phyloP scores from a whole-genome alignment of 2,113 vertebrate species.

The Amia ocellicauda region DNA sequence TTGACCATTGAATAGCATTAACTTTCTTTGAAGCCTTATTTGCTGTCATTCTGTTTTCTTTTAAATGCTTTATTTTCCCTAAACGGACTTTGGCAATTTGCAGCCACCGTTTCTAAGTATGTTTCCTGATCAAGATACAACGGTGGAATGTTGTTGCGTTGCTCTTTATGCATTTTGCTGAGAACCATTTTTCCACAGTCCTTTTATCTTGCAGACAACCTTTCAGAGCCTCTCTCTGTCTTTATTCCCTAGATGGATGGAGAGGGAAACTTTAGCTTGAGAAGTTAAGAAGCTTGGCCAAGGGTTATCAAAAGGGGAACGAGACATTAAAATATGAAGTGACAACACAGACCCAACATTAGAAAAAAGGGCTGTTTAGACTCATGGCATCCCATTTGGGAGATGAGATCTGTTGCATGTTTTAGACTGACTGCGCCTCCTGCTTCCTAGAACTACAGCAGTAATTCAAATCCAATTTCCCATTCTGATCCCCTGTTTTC shows the following conservation, averaged over 20 bases:
- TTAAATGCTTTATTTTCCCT: no score
- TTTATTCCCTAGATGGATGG: not conserved
- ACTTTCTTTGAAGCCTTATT: no score
- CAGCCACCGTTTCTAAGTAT: no score
- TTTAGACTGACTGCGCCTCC: not conserved
- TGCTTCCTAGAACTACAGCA: constrained; percentile 7
- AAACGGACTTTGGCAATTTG: no score
- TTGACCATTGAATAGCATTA: no score
- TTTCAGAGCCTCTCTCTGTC: no score
- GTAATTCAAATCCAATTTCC: constrained; percentile 18
- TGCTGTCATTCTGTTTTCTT: no score
- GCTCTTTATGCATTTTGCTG: not conserved
- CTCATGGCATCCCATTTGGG: constrained; percentile 1
- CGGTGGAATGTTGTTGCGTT: no score
- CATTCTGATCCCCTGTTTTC: constrained; percentile 3
- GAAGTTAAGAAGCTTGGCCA: constrained; percentile 1
- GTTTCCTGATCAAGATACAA: no score
- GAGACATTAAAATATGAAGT: constrained; percentile 4
- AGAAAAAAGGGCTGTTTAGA: constrained; percentile 1
- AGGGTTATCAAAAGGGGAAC: constrained; percentile 12
- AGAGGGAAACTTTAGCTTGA: not conserved
- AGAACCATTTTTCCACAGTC: not conserved
- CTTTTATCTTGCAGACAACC: not conserved
- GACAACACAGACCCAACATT: not conserved
- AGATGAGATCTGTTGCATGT: constrained; percentile 13